phyloP scores from a whole-genome alignment of 1,140 invertebrate genomes.

The Heliconius eleuchia region DNA sequence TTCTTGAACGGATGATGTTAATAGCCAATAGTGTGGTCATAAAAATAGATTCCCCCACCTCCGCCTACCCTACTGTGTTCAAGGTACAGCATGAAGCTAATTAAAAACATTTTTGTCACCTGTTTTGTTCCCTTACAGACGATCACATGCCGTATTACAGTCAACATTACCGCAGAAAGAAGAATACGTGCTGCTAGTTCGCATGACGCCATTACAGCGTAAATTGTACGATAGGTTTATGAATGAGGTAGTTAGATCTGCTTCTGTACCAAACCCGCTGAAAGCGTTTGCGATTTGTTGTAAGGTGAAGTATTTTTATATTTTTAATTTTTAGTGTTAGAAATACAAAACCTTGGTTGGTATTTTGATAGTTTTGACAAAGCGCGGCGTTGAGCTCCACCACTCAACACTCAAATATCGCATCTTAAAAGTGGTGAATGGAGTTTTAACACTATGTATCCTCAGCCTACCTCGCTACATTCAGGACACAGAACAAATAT shows the following conservation, averaged over 20 bases:
- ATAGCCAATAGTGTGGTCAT: too few relatives aligned
- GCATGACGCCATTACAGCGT: slow-evolving; percentile 93
- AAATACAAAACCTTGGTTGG: not conserved
- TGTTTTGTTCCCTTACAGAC: slow-evolving; percentile 74
- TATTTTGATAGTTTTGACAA: not conserved
- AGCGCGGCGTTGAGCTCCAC: too few relatives aligned
- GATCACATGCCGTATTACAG: slow-evolving; percentile 94
- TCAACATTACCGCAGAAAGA: slow-evolving; percentile 93
- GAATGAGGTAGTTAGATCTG: slow-evolving; percentile 93
- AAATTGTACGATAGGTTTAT: slow-evolving; percentile 95
- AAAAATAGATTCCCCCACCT: too few relatives aligned
- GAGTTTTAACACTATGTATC: too few relatives aligned
- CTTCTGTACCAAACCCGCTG: slow-evolving; percentile 95
- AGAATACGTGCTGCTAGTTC: slow-evolving; percentile 94
- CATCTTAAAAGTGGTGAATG: too few relatives aligned
- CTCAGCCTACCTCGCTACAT: too few relatives aligned
- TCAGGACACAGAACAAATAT: too few relatives aligned
- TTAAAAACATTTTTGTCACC: too few relatives aligned
- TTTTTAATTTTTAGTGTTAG: not conserved
- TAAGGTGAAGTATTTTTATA: slow-evolving; percentile 84
- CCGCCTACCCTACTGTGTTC: too few relatives aligned
- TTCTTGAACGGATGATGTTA: too few relatives aligned
- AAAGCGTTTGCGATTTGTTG: slow-evolving; percentile 99
- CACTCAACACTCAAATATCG: too few relatives aligned
- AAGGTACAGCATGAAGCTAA: too few relatives aligned